A percentile compares a stretch with the other conserved stretches of the same genome.
Conservation (phyloP, 2,888 invertebrate species). For the Amiota communis region DNA sequence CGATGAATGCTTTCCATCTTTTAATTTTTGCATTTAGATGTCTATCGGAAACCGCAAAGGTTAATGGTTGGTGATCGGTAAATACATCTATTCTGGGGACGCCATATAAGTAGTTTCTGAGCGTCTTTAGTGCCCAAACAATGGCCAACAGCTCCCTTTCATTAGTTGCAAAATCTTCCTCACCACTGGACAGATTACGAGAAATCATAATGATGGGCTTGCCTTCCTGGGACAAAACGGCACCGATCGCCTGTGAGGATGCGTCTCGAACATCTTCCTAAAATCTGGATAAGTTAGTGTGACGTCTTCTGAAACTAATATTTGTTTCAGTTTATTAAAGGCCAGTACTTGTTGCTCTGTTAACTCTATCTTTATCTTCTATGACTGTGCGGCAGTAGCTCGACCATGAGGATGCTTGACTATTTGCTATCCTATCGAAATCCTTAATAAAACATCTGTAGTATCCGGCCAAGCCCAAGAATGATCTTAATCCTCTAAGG, state of each 20-base stretch:
- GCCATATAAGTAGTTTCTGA: not conserved
- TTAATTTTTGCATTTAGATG: not conserved
- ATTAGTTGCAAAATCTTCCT: not conserved
- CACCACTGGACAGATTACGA: not conserved
- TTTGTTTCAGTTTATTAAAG: not conserved
- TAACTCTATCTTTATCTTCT: not conserved
- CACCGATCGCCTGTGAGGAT: not conserved
- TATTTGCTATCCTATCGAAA: not conserved
- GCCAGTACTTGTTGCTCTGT: not conserved
- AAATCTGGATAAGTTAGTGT: not conserved
- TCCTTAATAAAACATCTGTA: not conserved
- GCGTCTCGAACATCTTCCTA: not conserved
- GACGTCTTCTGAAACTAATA: not conserved
- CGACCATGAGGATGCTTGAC: no score
- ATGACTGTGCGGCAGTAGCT: not conserved
- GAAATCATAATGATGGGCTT: not conserved
- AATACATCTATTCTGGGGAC: not conserved
- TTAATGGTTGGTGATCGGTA: no score
- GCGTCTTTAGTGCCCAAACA: not conserved
- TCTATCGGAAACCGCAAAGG: not conserved
- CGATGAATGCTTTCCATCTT: not conserved
- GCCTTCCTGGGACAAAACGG: not conserved
- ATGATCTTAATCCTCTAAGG: not conserved
- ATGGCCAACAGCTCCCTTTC: not conserved
- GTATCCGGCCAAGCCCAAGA: not conserved